Base-by-base conservation (phyloP, 1,140 invertebrate species). In the Venturia canescens region DNA sequence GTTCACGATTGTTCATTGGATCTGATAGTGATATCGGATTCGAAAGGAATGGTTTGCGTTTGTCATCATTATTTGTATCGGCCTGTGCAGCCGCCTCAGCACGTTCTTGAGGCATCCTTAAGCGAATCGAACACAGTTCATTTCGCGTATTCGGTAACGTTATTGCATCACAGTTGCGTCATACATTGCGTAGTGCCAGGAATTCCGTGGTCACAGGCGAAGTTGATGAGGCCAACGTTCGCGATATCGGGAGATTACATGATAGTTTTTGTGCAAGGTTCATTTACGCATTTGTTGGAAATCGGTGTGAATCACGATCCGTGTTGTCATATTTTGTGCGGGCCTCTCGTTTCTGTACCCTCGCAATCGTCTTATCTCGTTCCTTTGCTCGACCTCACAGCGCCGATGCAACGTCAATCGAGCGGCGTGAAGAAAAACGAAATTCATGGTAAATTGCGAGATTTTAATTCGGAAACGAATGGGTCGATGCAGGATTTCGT, bases 1-100 rank as follows among this genome's bases (percentile, higher is more conserved):
- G 94, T 97, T 27, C 96, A 97, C 87, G 96, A 97, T 88, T 96
- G 95, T 88, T 95, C 95, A 11, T 90, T 97, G 29, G 96, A 97
- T 92, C 92, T 97, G 11, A 94, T 96, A 83, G 96, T 97, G 66
- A 92, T 97, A 63, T 95, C 95, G 29, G 94, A 95, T 87, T 93
- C 94, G 48, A 94, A 94, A 80, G 96, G 96, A 77, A 93, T 96
- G 86, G 94, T 97, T 23, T 96, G 96, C 84, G 95, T 97, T 66
- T 97, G 96, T 85, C 96, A 97, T 91, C 96, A 97, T 91, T 97
- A 97, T 85, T 90, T 97, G 0, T 97, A 97, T 87, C 95, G 96
- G 89, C 94, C 95, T 76, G 91, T 93, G 71, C 93, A 95, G 88
- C 93, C 93, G 31, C 90, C 93, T 13, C 93, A 94, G 78, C 93